phyloP scores from a whole-genome alignment of 2,888 invertebrate species.

The Pharmacophagus antenor region DNA sequence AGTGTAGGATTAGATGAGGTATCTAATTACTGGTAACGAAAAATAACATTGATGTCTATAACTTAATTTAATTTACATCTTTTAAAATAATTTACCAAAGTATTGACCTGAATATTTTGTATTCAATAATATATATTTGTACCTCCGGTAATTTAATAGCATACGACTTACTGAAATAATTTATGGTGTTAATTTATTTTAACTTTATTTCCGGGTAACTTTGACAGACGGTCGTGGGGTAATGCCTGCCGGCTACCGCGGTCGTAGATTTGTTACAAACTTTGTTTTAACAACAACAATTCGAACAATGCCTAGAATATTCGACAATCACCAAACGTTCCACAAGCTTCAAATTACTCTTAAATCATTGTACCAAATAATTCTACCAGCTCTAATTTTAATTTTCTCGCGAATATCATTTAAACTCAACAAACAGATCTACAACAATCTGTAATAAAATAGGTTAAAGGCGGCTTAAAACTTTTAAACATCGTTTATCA shows the following conservation, averaged over 20 bases:
- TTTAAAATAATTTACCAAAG: no score
- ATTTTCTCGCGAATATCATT: neutral
- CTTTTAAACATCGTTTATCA: no score
- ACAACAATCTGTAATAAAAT: no score
- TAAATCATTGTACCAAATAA: slow-evolving; percentile 13
- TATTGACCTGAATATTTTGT: neutral
- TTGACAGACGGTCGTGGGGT: slow-evolving; percentile 19
- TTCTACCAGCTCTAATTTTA: neutral
- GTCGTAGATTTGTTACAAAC: slow-evolving; percentile 29
- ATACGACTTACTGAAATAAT: neutral
- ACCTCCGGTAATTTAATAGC: neutral
- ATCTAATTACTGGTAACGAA: no score
- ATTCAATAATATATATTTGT: neutral
- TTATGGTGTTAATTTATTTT: slow-evolving; percentile 12
- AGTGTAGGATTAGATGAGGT: no score
- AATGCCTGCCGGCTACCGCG: slow-evolving; percentile 10
- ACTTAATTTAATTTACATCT: no score
- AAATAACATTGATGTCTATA: no score
- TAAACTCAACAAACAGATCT: no score
- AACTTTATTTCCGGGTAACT: slow-evolving; percentile 23
- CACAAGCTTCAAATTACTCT: slow-evolving; percentile 18
- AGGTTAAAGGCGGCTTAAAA: no score
- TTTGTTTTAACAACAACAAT: slow-evolving; percentile 28
- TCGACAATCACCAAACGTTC: slow-evolving; percentile 15
- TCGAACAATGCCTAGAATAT: slow-evolving; percentile 20